phyloP scores from a whole-genome alignment of 2,888 invertebrate genomes.

The Rhimphoctona megacephalus region DNA sequence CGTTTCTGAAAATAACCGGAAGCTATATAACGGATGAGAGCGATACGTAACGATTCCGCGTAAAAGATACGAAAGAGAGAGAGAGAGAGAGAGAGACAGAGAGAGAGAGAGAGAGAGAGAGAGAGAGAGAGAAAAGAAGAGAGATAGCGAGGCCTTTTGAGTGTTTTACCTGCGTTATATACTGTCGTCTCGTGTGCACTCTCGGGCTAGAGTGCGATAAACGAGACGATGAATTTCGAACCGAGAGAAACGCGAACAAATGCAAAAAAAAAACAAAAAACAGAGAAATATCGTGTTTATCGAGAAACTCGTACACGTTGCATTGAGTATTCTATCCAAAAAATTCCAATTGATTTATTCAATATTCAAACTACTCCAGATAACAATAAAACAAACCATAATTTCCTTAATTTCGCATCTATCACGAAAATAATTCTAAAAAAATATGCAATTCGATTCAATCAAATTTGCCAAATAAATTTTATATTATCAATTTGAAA shows the following conservation, averaged over 20 bases:
- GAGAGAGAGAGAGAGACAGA: neutral
- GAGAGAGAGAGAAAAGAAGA: neutral
- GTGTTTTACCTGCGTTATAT: slow-evolving; percentile 7
- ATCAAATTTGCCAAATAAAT: too few relatives aligned
- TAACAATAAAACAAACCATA: too few relatives aligned
- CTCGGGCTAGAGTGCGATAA: slow-evolving; percentile 26
- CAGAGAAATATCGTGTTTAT: neutral
- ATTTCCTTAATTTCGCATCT: too few relatives aligned
- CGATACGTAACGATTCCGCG: slow-evolving; percentile 53
- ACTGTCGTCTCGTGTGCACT: slow-evolving; percentile 23
- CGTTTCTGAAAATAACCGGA: slow-evolving; percentile 66
- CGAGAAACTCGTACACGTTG: neutral
- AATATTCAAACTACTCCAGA: too few relatives aligned
- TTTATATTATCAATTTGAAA: too few relatives aligned
- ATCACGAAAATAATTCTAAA: too few relatives aligned
- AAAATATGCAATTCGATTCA: too few relatives aligned
- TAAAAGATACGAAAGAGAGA: slow-evolving; percentile 15
- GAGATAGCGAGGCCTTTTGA: neutral
- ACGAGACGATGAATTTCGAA: slow-evolving; percentile 23
- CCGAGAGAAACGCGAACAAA: slow-evolving; percentile 30
- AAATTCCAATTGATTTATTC: too few relatives aligned
- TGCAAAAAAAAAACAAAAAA: slow-evolving; percentile 38
- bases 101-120: neutral
- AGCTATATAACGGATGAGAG: slow-evolving; percentile 57
- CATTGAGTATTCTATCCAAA: too few relatives aligned